Evolutionary conservation across 1,140 invertebrate genomes (phyloP), one percentile per base, ranked within the genome.

Genomic region (Drosophila jambulina): DNA sequence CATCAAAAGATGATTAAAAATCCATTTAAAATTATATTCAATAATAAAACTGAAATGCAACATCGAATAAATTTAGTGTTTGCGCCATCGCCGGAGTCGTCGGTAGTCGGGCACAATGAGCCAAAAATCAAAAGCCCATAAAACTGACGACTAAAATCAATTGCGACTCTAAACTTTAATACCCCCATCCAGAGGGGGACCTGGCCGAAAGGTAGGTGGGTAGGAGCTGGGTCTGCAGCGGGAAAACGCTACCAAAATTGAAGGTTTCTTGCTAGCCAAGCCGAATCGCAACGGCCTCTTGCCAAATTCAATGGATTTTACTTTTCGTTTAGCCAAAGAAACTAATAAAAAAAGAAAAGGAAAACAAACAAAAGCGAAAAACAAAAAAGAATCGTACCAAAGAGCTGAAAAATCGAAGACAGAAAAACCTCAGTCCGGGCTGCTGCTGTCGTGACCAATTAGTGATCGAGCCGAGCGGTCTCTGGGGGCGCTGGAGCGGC

Each of bases 301-400:
- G 85, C 85, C 85, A 90, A 88, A 88, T 90, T 88, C 85, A 90
- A 88, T 88, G 85, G 85, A 81, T 90, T 88, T 88, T 90, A 90
- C 81, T 88, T 88, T 88, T 90, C 70, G 84, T 79, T 88, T 88
- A 75, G 53, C 53, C 61, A 76, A 86, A 77, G 36, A 36, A 13
- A 13, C 32, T 38, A 58, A 86, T 62, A 49, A 49, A 27, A 45
- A 32, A 43, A 51, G 34, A 48, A 48, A 29, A 27, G 23, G 23
- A 40, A 63, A 60, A 60, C 48, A 60, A 62, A 61, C 34, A 56
- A 56, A 56, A 38, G 53, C 53, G 53, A 62, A 34, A 42, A 68
- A 36, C 43, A 36, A 34, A 43, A 58, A 12, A 59, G 53, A 72
- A 72, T 70, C 49, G 25, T 56, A 70, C 48, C 67, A 59, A 58